phyloP scores from a whole-genome alignment of 2,888 invertebrate genomes.

The Cryptus armator region DNA sequence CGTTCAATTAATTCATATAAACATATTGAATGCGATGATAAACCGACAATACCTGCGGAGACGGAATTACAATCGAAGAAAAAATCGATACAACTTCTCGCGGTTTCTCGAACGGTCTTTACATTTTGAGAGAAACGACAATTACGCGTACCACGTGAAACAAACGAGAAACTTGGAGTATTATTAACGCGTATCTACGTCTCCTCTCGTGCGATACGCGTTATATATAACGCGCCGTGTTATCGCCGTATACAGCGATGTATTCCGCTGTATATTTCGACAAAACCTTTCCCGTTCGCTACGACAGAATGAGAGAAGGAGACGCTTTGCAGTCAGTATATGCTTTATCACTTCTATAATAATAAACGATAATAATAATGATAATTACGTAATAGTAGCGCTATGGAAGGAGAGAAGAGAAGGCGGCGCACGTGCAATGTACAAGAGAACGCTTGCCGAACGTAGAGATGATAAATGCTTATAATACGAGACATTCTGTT shows the following conservation, averaged over 20 bases:
- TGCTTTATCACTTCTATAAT: neutral
- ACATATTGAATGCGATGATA: neutral
- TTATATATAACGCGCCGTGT: too few species aligned
- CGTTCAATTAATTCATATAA: neutral
- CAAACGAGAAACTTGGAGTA: constrained; percentile 9
- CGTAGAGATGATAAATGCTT: neutral
- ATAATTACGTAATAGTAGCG: neutral
- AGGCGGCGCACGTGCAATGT: neutral
- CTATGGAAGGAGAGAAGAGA: neutral
- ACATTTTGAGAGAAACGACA: neutral
- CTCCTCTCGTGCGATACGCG: neutral
- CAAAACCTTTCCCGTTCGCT: neutral
- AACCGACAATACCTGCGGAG: neutral
- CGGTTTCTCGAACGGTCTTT: constrained; percentile 1
- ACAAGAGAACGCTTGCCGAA: neutral
- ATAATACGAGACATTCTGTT: constrained; percentile 1
- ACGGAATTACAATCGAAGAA: neutral
- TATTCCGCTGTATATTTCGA: neutral
- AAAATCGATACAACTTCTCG: neutral
- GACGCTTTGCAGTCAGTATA: constrained; percentile 2
- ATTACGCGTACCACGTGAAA: neutral
- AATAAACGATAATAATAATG: neutral
- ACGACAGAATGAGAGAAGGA: neutral
- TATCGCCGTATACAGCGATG: neutral
- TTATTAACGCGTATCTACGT: neutral